Base-by-base conservation (phyloP, 2,797 vertebrate species). In the Eidolon dupreanum region DNA sequence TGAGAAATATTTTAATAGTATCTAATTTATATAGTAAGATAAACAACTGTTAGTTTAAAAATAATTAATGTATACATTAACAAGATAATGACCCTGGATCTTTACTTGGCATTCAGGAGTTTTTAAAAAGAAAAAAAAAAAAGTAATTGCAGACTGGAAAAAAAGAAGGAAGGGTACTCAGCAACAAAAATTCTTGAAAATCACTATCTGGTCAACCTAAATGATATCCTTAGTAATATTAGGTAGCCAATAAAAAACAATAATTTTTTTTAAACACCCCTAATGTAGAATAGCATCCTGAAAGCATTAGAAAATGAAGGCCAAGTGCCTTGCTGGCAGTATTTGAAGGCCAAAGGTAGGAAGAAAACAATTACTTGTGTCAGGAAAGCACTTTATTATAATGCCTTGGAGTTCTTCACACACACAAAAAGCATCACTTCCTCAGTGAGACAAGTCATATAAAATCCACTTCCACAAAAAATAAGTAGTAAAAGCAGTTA, bases 251-350 rank as follows among this genome's bases (percentile, higher is more conserved):
- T 70, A 96, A 26, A 91, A 96, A 95, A 96, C 43, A 92, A 90
- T 88, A 94, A 5, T 3, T 91, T 97, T 89, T 88, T 84, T 46
- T 41, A 88, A 96, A 95, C 13, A 91, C 19, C 20, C 16, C 92
- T 90, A 95, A 97, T 89, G 90, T 71, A 96, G 66, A 96, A 57
- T 7, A 84, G 59, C 88, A 95, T 94, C 95, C 96, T 95, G 61
- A 96, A 95, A 89, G 90, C 93, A 95, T 88, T 95, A 55, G 63
- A 93, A 95, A 94, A 84, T 84, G 59, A 96, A 96, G 78, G 95
- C 90, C 97, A 95, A 92, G 70, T 68, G 63, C 74, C 85, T 81
- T 68, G 74, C 92, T 84, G 88, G 94, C 90, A 90, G 89, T 75
- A 77, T 93, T 31, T 93, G 92, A 94, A 75, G 73, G 91, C 83